Percentiles rank a stretch among this genome's conserved stretches.
Conservation (phyloP, 2,797 vertebrate genomes). For the Acipenser transmontanus region DNA sequence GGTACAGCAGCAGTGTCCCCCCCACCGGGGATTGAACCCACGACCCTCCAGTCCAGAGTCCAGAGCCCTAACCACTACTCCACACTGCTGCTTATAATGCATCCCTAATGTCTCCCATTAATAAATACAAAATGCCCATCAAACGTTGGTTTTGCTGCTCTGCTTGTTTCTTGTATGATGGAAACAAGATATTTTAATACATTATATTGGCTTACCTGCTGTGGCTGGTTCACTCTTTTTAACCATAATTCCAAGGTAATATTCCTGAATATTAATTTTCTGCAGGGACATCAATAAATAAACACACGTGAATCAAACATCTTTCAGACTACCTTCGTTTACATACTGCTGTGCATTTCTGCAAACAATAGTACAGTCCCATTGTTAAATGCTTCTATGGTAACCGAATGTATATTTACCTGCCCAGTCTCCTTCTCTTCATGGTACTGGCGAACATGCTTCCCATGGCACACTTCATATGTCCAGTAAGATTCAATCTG, state of each 20-base stretch:
- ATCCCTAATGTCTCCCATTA: too few relatives aligned
- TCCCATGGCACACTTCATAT: conserved; percentile 94
- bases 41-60: too few relatives aligned
- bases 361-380: not conserved
- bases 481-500: conserved; percentile 99
- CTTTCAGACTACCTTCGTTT: not conserved
- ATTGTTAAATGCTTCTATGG: not conserved
- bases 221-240: conserved; percentile 51
- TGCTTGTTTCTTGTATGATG: too few relatives aligned
- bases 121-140: too few relatives aligned
- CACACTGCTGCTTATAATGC: too few relatives aligned
- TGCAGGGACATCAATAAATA: conserved; percentile 46
- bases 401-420: conserved; percentile 51
- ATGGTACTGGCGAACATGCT: conserved; percentile 91
- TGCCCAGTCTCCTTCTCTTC: conserved; percentile 96
- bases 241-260: conserved; percentile 78
- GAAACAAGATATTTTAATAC: too few relatives aligned
- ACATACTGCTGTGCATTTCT: not conserved
- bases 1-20: too few relatives aligned
- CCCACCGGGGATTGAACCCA: too few relatives aligned
- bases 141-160: too few relatives aligned
- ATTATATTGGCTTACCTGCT: conserved; percentile 58
- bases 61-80: too few relatives aligned
- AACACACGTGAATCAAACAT: conserved; percentile 5
- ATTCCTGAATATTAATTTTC: conserved; percentile 93